These are phyloP conservation scores for Neofelis nebulosa DNA, from an alignment of 2,113 vertebrate genomes.

Conservation along the genomic window DNA sequence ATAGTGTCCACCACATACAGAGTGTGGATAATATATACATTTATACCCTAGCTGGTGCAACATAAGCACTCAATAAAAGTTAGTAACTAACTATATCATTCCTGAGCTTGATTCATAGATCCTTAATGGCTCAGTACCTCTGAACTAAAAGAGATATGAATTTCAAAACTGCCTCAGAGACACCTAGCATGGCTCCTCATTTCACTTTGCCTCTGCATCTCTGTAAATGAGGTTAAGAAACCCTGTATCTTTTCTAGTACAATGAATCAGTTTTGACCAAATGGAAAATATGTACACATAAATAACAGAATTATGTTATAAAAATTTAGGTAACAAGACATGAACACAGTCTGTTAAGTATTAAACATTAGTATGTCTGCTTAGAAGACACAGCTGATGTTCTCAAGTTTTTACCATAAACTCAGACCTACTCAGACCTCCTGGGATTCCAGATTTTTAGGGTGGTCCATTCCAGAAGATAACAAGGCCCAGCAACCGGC, in stretches of 20 bases:
- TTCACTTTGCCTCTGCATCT: constrained; percentile 40
- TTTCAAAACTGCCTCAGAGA: constrained; percentile 37
- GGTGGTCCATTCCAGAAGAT: neutral
- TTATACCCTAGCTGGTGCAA: neutral
- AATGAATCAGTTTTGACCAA: constrained; percentile 22
- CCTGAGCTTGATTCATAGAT: neutral
- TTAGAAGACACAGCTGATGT: constrained; percentile 27
- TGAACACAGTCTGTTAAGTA: neutral
- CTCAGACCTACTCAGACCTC: constrained; percentile 4
- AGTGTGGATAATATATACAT: neutral
- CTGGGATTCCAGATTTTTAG: constrained; percentile 33
- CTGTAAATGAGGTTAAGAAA: neutral
- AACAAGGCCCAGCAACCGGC: neutral
- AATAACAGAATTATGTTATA: neutral
- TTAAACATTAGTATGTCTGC: constrained; percentile 13
- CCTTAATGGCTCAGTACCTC: neutral
- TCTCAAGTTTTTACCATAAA: constrained; percentile 41
- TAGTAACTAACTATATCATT: neutral
- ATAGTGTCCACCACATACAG: neutral
- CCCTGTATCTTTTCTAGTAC: neutral
- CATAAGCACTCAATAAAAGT: constrained; percentile 30
- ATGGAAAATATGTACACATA: neutral
- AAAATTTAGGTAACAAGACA: neutral
- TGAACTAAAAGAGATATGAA: constrained; percentile 17
- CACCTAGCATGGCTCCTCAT: neutral